These are phyloP conservation scores for Hormaphis cornu DNA, from an alignment of 1,140 invertebrate species.

Conservation along the genomic window DNA sequence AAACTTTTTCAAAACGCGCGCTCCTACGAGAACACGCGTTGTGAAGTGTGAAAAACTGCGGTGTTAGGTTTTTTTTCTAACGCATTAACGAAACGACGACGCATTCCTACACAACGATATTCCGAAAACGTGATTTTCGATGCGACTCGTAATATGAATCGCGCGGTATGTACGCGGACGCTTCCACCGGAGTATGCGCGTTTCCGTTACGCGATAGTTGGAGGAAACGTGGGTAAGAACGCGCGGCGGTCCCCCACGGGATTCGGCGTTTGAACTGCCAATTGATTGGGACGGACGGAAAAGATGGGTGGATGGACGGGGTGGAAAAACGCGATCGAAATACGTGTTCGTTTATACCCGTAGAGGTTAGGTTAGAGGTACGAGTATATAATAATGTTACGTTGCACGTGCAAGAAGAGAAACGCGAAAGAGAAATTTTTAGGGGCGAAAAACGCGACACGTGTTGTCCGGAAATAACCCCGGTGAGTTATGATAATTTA, in stretches of 20 bases:
- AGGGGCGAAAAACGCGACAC: neutral
- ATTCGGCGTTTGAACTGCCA: conserved; percentile 2
- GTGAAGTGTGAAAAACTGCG: too few relatives aligned
- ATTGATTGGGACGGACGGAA: conserved; percentile 20
- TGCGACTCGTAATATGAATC: too few relatives aligned
- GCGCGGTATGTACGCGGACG: neutral
- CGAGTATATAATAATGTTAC: neutral
- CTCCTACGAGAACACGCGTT: too few relatives aligned
- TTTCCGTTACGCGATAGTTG: neutral
- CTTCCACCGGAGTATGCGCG: neutral
- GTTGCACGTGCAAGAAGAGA: neutral
- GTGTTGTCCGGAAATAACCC: neutral
- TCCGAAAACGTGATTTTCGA: neutral
- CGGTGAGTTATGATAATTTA: neutral
- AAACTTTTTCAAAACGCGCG: neutral
- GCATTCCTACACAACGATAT: neutral
- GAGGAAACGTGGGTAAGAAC: too few relatives aligned
- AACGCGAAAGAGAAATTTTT: neutral
- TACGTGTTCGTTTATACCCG: too few relatives aligned
- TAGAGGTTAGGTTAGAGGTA: too few relatives aligned
- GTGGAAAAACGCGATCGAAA: neutral
- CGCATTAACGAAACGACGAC: neutral
- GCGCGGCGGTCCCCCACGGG: neutral
- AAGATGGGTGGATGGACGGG: neutral
- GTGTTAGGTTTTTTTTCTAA: too few relatives aligned